Base-by-base conservation (phyloP, 2,888 invertebrate species). In the Zonitis immaculata region DNA sequence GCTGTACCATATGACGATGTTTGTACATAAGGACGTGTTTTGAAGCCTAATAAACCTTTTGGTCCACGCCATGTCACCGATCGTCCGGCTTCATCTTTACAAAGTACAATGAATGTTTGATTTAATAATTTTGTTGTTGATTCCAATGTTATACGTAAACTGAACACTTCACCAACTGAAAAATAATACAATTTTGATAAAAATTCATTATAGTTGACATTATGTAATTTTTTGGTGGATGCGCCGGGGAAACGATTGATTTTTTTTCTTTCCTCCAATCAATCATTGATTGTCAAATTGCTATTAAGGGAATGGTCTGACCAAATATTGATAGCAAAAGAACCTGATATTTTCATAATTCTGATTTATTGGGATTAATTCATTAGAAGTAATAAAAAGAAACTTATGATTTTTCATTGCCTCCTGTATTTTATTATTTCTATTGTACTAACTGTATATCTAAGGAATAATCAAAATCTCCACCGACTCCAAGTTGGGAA, bases 1-100 rank as follows among this genome's bases (percentile, higher is more conserved):
- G 66, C 58, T 11, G 68, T 69, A 20, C 71, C 70, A 26, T 64
- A 64, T 25, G 67, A 62, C n/a, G 62, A 60, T 18, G 57, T 61
- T 35, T 62, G 62, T 9, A 69, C 69, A 26, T 56, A 55, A 2
- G 70, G 70, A 39, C 66, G 61, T 7, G 66, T 68, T 51, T 65
- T 64, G 16, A 56, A 56, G 43, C 65, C 65, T 4, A 70, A 57
- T 11, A 59, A 42, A 8, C 59, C 60, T 42, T 56, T 63, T 26
- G 61, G 60, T 8, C 59, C 60, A 43, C 48, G 48, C 63, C 63
- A 63, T 26, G 45, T 54, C 12, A 63, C 58, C 7, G 58, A 49
- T 27, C 47, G 49, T n/a, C 61, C 61, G 8, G 32, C 51, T 18
- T 44, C 53, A 51, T 63, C 60, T 35, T 44, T 49, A 42, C 58